Conservation (phyloP, 2,113 vertebrate species). For the Pimephales promelas region DNA sequence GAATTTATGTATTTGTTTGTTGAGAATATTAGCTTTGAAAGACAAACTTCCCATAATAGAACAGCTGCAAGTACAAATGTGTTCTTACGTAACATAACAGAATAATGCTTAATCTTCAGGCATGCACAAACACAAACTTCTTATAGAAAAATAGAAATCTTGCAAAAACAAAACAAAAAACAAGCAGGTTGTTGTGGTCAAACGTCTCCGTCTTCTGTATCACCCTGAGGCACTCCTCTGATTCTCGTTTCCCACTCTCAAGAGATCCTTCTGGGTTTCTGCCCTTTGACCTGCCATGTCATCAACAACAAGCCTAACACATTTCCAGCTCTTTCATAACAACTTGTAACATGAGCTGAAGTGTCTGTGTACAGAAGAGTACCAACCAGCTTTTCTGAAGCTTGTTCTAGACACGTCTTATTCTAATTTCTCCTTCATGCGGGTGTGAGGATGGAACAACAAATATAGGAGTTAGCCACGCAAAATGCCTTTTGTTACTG, state of each 20-base stretch:
- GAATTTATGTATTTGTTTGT: not conserved
- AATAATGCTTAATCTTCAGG: not conserved
- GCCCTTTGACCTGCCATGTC: constrained; percentile 19
- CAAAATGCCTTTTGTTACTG: constrained; percentile 31
- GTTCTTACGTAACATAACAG: not conserved
- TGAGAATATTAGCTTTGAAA: not conserved
- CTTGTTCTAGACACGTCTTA: constrained; percentile 15
- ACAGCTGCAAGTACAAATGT: not conserved
- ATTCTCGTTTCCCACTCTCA: not conserved
- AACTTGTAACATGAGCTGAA: not conserved
- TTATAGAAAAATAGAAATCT: not conserved
- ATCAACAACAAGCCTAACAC: constrained; percentile 35
- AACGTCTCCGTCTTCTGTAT: not conserved
- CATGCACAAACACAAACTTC: not conserved
- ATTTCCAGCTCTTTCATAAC: constrained; percentile 26
- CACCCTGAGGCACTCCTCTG: constrained; percentile 28
- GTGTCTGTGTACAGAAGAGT: not conserved
- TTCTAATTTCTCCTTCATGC: constrained; percentile 28
- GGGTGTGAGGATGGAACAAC: constrained; percentile 17
- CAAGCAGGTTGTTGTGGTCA: not conserved
- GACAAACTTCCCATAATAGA: not conserved
- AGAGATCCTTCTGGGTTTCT: not conserved
- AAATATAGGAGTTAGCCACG: not conserved
- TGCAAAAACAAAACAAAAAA: not conserved
- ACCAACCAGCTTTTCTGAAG: not conserved